Percentiles rank a stretch among this genome's conserved stretches.
phyloP scores from a whole-genome alignment of 2,888 invertebrate genomes.

The Ophion ventricosus region DNA sequence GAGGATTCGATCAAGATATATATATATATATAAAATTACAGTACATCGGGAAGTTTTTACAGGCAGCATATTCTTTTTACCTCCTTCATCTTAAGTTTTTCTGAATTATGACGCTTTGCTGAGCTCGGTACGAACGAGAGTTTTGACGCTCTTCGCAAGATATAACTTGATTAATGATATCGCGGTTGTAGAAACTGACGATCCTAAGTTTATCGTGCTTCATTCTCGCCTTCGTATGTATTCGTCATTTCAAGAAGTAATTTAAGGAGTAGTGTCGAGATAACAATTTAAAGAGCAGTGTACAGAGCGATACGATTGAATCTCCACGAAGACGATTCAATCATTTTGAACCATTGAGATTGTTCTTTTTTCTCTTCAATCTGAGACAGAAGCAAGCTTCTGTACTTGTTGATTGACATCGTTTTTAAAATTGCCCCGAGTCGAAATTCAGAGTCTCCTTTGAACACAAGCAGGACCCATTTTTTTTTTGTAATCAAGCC shows the following conservation, averaged over 20 bases:
- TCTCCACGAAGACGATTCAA: constrained; percentile 33
- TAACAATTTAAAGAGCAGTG: no score
- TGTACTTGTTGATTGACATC: not conserved
- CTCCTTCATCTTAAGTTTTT: constrained; percentile 45
- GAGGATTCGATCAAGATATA: not conserved
- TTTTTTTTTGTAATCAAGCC: no score
- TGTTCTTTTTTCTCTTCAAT: not conserved
- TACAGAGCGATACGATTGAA: constrained; percentile 33
- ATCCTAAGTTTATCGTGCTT: constrained; percentile 6
- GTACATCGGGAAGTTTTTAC: constrained; percentile 44
- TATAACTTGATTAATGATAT: constrained; percentile 52
- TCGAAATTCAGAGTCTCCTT: no score
- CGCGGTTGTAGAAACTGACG: constrained; percentile 32
- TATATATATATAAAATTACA: constrained; percentile 27
- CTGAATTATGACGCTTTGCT: constrained; percentile 28
- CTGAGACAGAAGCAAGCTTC: not conserved
- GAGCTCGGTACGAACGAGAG: constrained; percentile 30
- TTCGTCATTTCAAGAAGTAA: not conserved
- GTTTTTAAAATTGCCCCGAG: not conserved
- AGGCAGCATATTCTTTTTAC: constrained; percentile 34
- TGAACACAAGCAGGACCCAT: no score
- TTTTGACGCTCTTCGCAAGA: constrained; percentile 1
- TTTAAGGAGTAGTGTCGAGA: no score
- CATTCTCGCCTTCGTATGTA: not conserved
- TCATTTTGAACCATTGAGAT: not conserved